Base-by-base conservation (phyloP, 2,113 vertebrate species). In the Syngnathus floridae region DNA sequence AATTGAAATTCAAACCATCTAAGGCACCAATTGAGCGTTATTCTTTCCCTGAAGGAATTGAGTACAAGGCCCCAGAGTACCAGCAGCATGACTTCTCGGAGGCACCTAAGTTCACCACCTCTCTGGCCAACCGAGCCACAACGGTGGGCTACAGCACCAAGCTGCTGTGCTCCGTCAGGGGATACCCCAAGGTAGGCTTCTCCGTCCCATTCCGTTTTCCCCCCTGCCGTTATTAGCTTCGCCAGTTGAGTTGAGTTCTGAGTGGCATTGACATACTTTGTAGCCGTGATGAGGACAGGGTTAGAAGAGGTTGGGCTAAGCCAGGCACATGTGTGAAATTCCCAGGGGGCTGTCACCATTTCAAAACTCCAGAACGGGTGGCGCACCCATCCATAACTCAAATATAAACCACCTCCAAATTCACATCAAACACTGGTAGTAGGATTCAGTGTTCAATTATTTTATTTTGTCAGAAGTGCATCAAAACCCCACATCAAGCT, bases 81-180 rank as follows among this genome's bases (percentile, higher is more conserved):
- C 82, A 87, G 7, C 92, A 93, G 12, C 77, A 78, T 57, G 90
- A 95, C 80, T 93, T 93, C 88, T 87, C 31, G 5, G 96, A 99
- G 78, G 82, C 96, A 0, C 97, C 97, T 19, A 94, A 95, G 12
- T 99, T 99, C 84, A 98, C 95, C 5, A 96, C 95, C 38, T 56
- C 85, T 6, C 87, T 97, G 78, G 82, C 55, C 4, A 93, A 99
- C 85, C 91, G 93, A 73, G 75, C 76, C 13, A 93, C 96, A 21
- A 98, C 95, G 0, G 88, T 92, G 0, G 97, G 97, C 69, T 99
- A 98, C 73, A 93, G 86, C 84, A 94, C 95, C 2, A 98, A 95
- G 81, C 92, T 99, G 61, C 92, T 94, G 71, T 98, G 95, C 84
- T 92, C 89, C 0, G 95, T 98, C 56, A 89, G 95, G 36, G 97